These are phyloP conservation scores for Antheraea yamamai DNA, from an alignment of 2,888 invertebrate genomes.

Conservation along the genomic window DNA sequence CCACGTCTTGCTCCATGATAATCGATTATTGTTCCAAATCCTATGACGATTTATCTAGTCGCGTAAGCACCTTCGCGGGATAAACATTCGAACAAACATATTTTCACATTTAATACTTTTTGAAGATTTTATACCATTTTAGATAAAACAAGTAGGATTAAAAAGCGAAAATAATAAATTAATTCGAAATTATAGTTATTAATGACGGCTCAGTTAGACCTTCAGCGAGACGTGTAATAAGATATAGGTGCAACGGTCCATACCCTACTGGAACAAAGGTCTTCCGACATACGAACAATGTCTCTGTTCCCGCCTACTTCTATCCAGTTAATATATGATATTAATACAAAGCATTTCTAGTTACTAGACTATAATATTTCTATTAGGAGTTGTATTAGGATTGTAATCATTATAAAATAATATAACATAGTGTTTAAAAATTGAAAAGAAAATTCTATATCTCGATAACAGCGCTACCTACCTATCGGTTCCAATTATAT, in stretches of 20 bases:
- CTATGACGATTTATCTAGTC: no score
- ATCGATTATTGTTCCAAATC: no score
- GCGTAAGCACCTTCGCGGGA: no score
- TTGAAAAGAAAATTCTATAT: no score
- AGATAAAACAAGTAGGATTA: not conserved
- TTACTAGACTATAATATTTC: not conserved
- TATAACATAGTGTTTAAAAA: no score
- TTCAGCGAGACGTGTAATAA: constrained; percentile 71
- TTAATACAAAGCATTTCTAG: constrained; percentile 27
- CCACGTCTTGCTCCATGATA: no score
- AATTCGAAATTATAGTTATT: constrained; percentile 66
- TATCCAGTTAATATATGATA: constrained; percentile 41
- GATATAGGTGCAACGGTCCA: constrained; percentile 61
- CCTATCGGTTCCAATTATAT: no score
- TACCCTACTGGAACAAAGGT: constrained; percentile 70
- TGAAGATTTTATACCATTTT: no score
- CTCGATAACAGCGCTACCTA: no score
- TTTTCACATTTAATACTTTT: no score
- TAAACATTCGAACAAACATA: no score
- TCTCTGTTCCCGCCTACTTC: constrained; percentile 48
- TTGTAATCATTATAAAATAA: not conserved
- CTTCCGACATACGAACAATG: constrained; percentile 65
- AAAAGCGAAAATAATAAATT: constrained; percentile 53
- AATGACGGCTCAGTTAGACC: constrained; percentile 64
- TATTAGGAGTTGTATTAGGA: not conserved